Base-by-base conservation (phyloP, 2,797 vertebrate species). In the Mareca strepera region DNA sequence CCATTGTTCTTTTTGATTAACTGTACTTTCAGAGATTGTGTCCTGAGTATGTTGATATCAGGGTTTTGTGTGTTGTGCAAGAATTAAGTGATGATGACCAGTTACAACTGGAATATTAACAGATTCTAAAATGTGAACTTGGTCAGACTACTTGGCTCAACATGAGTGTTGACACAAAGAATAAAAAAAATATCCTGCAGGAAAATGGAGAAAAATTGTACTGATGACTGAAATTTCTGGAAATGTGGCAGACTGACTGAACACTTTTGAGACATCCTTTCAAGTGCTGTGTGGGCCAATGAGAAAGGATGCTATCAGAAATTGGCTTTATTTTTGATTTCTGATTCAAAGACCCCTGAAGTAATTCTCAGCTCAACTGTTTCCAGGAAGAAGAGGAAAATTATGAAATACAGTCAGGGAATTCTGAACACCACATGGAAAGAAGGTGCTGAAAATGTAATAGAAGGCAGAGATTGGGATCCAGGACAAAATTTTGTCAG, bases 401-500 rank as follows among this genome's bases (percentile, higher is more conserved):
- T 78, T 82, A 50, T 10, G 66, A 93, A 91, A 83, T 50, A 39
- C 14, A 81, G 43, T 18, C 26, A 74, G 64, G 55, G 18, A 64
- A 85, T 46, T 87, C 64, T 80, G 66, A 81, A 75, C 0, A 0
- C 9, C 4, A 2, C 39, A 29, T 69, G 39, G 41, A 80, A 93
- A 64, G 69, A 85, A 21, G 14, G 31, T 81, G 80, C 41, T 88
- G 85, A 86, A 94, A 88, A 88, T 52, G 18, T 82, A 62, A 53
- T 15, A 56, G 52, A 82, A 86, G 44, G 31, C 80, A 90, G 80
- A 69, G 89, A 59, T 56, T 85, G 76, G 73, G 76, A 95, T 86
- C 44, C 33, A 68, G 53, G 69, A 82, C 64, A 95, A 74, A 48
- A 67, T 26, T 76, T 83, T 77, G 4, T 62, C 80, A 73, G 68